These are phyloP conservation scores for Silurus aristotelis DNA, from an alignment of 2,797 vertebrate genomes.

Conservation along the genomic window DNA sequence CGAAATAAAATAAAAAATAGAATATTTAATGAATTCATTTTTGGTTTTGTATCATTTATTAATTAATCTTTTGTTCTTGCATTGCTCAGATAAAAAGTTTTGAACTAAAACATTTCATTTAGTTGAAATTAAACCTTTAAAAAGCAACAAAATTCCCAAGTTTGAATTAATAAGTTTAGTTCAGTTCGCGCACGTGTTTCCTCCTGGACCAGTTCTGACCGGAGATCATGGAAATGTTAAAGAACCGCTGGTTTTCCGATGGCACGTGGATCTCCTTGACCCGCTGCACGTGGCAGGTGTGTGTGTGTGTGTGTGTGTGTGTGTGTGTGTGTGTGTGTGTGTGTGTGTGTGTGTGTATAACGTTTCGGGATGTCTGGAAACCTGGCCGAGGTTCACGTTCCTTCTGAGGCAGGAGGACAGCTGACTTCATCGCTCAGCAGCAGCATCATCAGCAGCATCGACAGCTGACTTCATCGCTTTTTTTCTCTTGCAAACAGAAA, in stretches of 20 bases:
- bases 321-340: conserved; percentile 6
- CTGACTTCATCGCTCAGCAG: conserved; percentile 48
- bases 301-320: conserved; percentile 5
- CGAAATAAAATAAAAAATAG: no score
- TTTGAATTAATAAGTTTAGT: no score
- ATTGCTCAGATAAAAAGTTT: neutral
- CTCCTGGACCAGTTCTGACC: neutral
- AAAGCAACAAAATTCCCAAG: neutral
- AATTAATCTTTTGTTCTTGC: neutral
- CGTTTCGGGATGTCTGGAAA: conserved; percentile 32
- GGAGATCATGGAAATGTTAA: neutral
- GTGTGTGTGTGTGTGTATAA: neutral
- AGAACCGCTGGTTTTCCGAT: neutral
- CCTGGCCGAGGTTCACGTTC: conserved; percentile 47
- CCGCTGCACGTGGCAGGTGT: neutral
- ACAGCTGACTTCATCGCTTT: conserved; percentile 48
- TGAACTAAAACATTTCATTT: neutral
- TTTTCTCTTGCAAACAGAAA: neutral
- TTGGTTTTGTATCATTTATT: neutral
- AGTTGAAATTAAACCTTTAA: neutral
- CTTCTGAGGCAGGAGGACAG: conserved; percentile 47
- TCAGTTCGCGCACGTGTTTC: neutral
- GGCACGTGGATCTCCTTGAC: neutral
- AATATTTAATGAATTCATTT: no score
- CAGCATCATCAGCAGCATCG: no score